Evolutionary conservation across 2,888 invertebrate species (phyloP).

Genomic region (Euphydryas editha): DNA sequence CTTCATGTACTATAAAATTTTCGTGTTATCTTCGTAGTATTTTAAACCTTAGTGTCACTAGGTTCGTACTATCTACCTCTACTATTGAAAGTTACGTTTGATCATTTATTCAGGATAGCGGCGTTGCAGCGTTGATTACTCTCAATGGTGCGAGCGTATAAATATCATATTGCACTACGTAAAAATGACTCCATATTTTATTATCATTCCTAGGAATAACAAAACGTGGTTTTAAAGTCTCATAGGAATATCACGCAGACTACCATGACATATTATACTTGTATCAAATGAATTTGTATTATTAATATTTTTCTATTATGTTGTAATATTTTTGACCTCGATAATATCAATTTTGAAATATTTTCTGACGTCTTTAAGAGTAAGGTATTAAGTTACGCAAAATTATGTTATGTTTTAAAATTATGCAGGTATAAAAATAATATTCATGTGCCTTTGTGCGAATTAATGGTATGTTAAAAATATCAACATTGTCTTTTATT

Average conservation of each 20-base stretch:
- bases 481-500: background rate
- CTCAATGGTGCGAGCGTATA: slow-evolving; percentile 27
- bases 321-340: no score
- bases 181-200: slow-evolving; percentile 31
- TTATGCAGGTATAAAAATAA: no score
- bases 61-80: background rate
- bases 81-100: slow-evolving; percentile 20
- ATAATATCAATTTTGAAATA: no score
- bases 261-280: background rate
- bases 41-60: slow-evolving; percentile 2
- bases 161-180: slow-evolving; percentile 30
- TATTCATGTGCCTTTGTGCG: no score
- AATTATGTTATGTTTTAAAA: no score
- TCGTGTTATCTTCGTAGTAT: background rate
- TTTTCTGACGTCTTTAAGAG: no score
- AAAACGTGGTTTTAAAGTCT: slow-evolving; percentile 29
- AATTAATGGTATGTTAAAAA: no score
- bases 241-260: background rate
- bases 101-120: slow-evolving; percentile 38
- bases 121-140: slow-evolving; percentile 37
- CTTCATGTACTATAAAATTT: background rate
- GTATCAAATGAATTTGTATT: no score
- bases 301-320: no score
- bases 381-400: no score
- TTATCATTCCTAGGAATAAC: slow-evolving; percentile 35